Base-by-base conservation (phyloP, 2,113 vertebrate species). In the Neolamprologus kungweensis region DNA sequence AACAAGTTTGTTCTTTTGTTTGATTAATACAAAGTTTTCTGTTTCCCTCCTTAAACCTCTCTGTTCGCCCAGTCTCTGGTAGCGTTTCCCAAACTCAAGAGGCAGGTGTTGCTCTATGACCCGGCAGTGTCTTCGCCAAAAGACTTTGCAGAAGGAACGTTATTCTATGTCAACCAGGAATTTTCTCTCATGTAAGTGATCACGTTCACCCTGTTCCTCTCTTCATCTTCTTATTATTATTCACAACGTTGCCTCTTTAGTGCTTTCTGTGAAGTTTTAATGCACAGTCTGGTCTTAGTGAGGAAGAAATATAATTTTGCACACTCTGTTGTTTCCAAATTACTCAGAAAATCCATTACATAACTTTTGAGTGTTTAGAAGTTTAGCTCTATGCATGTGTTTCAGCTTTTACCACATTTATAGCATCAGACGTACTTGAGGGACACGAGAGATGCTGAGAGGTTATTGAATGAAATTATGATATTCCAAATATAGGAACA, bases 161-260 rank as follows among this genome's bases (percentile, higher is more conserved):
- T 99, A 91, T 99, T 99, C 97, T 99, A 97, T 81, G 98, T 99
- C 94, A 99, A 99, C 96, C 99, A 99, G 96, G 98, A 99, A 86
- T 99, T 99, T 96, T 99, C 98, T 84, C 97, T 99, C 94, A 99
- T 99, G 99, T 99, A 97, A 98, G 16, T 12, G 37, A 35, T 5
- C 10, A 7, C 19, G 42, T 21, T 57, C 13, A 50, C 42, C 23
- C 71, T 47, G 23, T 19, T 28, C 16, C 9, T 28, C 23, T 78
- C 42, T 50, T 35, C 31, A 0, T 63, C 17, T 0, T 31, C 16
- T 31, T 75, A 9, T 42, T 71, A 0, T 42, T 58, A 0, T 60
- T 50, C 26, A 78, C 4, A 33, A 7, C 73, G 9, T 78, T 73
- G 65, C 26, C 42, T 31, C 16, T 47, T 28, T 17, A 28, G 40